Conservation (phyloP, 2,888 invertebrate species). For the Pandemis corylana region DNA sequence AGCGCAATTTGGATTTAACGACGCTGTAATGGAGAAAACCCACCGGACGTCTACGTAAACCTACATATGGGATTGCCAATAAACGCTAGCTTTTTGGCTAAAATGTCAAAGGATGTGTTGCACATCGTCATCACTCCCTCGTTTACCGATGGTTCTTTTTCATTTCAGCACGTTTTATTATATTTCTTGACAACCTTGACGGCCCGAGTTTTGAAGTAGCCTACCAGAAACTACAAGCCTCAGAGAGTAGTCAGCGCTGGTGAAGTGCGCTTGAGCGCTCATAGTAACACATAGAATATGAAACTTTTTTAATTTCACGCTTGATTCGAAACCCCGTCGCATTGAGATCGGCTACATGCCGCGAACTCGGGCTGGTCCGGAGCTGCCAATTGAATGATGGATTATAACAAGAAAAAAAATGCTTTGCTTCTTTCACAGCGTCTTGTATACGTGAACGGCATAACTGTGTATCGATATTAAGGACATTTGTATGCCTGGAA, state of each 20-base stretch:
- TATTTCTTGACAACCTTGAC: background rate
- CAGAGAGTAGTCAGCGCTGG: background rate
- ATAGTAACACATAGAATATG: conserved; percentile 56
- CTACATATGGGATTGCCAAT: conserved; percentile 36
- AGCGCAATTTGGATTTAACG: conserved; percentile 40
- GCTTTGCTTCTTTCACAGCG: conserved; percentile 16
- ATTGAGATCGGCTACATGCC: conserved; percentile 57
- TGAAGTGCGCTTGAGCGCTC: conserved; percentile 37
- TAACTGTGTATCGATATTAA: conserved; percentile 18
- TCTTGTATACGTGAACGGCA: conserved; percentile 36
- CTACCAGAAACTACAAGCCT: background rate
- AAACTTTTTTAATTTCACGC: conserved; percentile 83
- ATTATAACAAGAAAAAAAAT: conserved; percentile 47
- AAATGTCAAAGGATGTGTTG: conserved; percentile 17
- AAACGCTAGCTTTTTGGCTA: conserved; percentile 44
- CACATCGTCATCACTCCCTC: background rate
- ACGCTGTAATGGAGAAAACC: conserved; percentile 36
- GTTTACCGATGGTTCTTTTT: conserved; percentile 7
- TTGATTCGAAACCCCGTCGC: conserved; percentile 70
- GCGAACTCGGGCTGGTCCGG: conserved; percentile 52
- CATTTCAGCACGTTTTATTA: background rate
- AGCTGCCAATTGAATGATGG: conserved; percentile 55
- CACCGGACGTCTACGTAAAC: conserved; percentile 26
- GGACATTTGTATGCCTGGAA: conserved; percentile 18
- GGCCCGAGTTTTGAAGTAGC: background rate